These are phyloP conservation scores for Neodiprion fabricii DNA, from an alignment of 1,140 invertebrate species.

Conservation along the genomic window DNA sequence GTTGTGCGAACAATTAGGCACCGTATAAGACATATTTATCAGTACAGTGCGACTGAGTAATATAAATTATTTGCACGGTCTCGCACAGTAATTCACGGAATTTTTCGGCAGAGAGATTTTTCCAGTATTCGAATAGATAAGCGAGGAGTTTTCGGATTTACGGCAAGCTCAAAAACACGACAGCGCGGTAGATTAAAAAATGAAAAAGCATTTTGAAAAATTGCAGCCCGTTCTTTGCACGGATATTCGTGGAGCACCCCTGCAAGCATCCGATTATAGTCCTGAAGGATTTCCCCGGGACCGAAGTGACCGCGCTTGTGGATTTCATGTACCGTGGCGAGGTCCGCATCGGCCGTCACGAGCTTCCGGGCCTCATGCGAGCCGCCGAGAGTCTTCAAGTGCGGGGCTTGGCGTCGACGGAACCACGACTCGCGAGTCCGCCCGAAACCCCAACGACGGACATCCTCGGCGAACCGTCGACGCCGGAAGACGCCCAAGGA, in stretches of 20 bases:
- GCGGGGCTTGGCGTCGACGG: conserved; percentile 77
- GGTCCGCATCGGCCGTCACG: conserved; percentile 84
- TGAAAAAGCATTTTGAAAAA: conserved; percentile 22
- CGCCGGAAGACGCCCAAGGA: conserved; percentile 60
- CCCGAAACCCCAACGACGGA: conserved; percentile 66
- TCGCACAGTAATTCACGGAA: too few relatives aligned
- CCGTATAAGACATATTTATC: too few relatives aligned
- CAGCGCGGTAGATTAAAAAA: neutral
- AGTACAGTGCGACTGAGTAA: too few relatives aligned
- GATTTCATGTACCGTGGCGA: conserved; percentile 94
- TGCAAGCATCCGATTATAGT: conserved; percentile 93
- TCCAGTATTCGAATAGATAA: too few relatives aligned
- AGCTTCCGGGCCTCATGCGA: conserved; percentile 80
- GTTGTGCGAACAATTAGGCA: too few relatives aligned
- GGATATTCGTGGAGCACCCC: conserved; percentile 89
- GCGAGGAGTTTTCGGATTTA: too few relatives aligned
- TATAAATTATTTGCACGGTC: too few relatives aligned
- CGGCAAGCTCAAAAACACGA: too few relatives aligned
- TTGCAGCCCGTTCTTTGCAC: conserved; percentile 84
- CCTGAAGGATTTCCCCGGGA: conserved; percentile 84
- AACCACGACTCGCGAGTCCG: conserved; percentile 59
- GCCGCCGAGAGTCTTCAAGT: conserved; percentile 87
- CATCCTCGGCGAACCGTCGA: conserved; percentile 62
- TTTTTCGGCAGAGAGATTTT: too few relatives aligned
- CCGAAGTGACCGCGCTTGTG: conserved; percentile 86